Evolutionary conservation across 2,113 vertebrate species (phyloP).

Genomic region (Psittacara wagleri): DNA sequence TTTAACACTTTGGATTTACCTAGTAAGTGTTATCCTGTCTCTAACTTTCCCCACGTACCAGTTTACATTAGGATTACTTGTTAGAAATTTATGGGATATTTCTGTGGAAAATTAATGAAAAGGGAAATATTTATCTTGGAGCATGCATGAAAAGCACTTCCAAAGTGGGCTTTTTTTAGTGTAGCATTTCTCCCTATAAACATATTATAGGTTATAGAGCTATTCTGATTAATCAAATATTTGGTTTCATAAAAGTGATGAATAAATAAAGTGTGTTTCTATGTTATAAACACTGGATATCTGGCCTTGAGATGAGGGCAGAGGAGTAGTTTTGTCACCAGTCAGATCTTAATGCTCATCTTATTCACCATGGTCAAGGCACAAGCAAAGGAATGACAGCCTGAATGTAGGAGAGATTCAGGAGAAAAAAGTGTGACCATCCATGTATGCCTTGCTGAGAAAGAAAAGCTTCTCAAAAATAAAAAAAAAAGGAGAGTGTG

Average conservation of each 20-base stretch:
- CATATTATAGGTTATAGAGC: neutral
- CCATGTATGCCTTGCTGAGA: neutral
- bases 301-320: neutral
- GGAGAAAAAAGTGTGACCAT: slow-evolving; percentile 1
- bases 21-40: neutral
- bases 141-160: neutral
- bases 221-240: neutral
- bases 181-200: neutral
- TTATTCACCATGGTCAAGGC: neutral
- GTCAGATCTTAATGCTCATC: neutral
- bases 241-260: neutral
- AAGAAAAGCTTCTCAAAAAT: neutral
- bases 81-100: neutral
- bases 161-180: neutral
- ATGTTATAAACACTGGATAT: neutral
- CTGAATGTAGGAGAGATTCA: neutral
- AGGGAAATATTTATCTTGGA: neutral
- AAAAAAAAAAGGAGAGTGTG: neutral
- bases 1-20: neutral
- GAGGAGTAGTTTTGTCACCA: neutral
- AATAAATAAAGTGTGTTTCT: neutral
- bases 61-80: neutral
- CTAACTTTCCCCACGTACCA: neutral
- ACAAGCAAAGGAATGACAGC: neutral
- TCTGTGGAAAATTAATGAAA: neutral